Percentiles rank a stretch among this genome's conserved stretches.
Conservation (phyloP, 2,113 vertebrate genomes). For the Crotalus viridis region DNA sequence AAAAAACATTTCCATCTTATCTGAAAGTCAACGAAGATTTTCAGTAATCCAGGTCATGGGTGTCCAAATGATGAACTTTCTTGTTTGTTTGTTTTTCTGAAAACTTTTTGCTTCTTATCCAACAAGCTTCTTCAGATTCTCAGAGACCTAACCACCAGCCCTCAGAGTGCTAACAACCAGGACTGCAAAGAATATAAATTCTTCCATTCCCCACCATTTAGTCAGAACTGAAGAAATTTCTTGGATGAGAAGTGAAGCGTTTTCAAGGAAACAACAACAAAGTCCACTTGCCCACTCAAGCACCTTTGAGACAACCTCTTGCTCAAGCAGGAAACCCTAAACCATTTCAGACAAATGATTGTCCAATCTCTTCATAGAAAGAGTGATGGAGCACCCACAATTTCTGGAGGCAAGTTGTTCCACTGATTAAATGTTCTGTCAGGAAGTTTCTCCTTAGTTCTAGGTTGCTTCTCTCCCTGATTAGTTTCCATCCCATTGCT, state of each 20-base stretch:
- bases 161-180: neutral
- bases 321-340: no score
- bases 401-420: no score
- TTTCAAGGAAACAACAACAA: neutral
- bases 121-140: neutral
- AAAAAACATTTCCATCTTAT: neutral
- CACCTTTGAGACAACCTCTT: no score
- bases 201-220: neutral
- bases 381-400: no score
- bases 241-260: neutral
- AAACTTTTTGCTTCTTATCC: neutral
- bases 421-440: no score
- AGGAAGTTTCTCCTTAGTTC: no score
- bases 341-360: no score
- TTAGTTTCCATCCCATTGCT: neutral
- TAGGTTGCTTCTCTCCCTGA: no score
- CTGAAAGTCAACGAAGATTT: neutral
- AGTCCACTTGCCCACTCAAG: neutral
- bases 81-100: neutral
- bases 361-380: no score
- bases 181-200: neutral
- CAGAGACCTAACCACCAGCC: neutral
- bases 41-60: neutral
- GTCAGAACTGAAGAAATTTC: neutral
- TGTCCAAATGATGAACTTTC: neutral